phyloP scores from a whole-genome alignment of 1,140 invertebrate species.

The Caenorhabditis elegans region WBcel235 BX284606.5:5608001-5608500 shows the following conservation, averaged over 20 bases:
- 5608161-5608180: too few relatives aligned
- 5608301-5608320: slow-evolving; percentile 19
- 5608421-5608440: background rate
- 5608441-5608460: background rate
- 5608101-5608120: background rate
- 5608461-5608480: background rate
- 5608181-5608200: background rate
- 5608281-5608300: background rate
- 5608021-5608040: background rate
- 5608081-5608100: background rate
- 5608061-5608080: background rate
- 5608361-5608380: background rate
- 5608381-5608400: background rate
- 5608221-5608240: background rate
- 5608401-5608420: background rate
- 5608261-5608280: slow-evolving; percentile 6
- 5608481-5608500: background rate
- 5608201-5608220: background rate
- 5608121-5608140: background rate
- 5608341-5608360: background rate
- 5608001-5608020: background rate
- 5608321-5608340: slow-evolving; percentile 12
- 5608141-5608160: too few relatives aligned
- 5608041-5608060: slow-evolving; percentile 7
- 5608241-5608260: background rate